Evolutionary conservation across 2,888 invertebrate genomes (phyloP).

Genomic region (Lysandra bellargus): DNA sequence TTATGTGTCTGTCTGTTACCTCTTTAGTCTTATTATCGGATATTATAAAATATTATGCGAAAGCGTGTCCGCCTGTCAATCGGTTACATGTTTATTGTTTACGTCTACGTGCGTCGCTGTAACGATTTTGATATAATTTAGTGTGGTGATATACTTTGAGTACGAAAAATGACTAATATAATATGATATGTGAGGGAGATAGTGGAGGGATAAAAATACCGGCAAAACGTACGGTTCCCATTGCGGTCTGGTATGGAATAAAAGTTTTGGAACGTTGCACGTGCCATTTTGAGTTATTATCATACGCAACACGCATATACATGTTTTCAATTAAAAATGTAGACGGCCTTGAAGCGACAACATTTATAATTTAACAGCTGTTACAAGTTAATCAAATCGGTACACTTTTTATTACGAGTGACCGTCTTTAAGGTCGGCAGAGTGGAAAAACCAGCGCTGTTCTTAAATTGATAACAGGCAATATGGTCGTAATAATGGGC

Average conservation of each 20-base stretch:
- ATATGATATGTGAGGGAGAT: too few species aligned
- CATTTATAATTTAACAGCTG: neutral
- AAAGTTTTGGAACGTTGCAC: neutral
- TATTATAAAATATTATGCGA: too few species aligned
- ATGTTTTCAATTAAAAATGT: neutral
- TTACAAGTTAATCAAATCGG: neutral
- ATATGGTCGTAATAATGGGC: too few species aligned
- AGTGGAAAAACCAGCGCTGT: neutral
- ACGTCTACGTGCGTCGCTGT: too few species aligned
- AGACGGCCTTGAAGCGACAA: neutral
- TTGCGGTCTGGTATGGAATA: too few species aligned
- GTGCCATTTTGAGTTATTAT: neutral
- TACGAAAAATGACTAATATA: too few species aligned
- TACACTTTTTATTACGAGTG: neutral
- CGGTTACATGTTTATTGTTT: too few species aligned
- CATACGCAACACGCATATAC: neutral
- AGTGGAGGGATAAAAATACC: neutral
- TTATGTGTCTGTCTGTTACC: too few species aligned
- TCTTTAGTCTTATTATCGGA: too few species aligned
- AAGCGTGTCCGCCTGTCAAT: too few species aligned
- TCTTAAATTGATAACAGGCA: neutral
- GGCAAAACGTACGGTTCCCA: neutral
- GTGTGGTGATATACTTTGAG: too few species aligned
- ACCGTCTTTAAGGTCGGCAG: neutral
- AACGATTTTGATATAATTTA: too few species aligned